These are phyloP conservation scores for Hippocampus barbouri DNA, from an alignment of 2,113 vertebrate genomes.

Conservation along the genomic window DNA sequence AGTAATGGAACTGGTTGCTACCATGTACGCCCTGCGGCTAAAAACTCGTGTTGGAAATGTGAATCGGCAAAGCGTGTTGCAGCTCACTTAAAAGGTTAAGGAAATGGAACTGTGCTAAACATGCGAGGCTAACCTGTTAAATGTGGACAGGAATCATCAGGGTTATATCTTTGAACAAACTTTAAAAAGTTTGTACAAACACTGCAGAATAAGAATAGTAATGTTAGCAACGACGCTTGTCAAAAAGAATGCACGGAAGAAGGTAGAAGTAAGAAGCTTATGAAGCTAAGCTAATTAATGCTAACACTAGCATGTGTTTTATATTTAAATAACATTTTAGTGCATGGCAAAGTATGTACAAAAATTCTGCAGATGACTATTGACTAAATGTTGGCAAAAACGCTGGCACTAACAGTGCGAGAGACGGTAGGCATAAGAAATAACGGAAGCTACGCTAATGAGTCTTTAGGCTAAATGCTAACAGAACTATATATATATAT, in stretches of 20 bases:
- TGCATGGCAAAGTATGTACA: too few species aligned
- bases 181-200: not conserved
- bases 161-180: not conserved
- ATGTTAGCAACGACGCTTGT: not conserved
- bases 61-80: not conserved
- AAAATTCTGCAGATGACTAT: too few species aligned
- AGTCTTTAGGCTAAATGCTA: not conserved
- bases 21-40: not conserved
- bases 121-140: not conserved
- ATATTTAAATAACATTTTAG: too few species aligned
- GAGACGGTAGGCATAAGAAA: not conserved
- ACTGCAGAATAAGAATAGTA: not conserved
- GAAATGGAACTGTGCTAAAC: not conserved
- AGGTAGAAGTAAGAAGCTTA: not conserved
- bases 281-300: not conserved
- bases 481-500: not conserved
- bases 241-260: not conserved
- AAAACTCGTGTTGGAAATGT: not conserved
- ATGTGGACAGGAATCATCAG: not conserved
- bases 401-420: too few species aligned
- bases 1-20: conserved; percentile 13
- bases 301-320: not conserved
- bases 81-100: not conserved
- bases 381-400: too few species aligned
- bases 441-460: not conserved